phyloP scores from a whole-genome alignment of 2,888 invertebrate species.

The Eupithecia abbreviata region DNA sequence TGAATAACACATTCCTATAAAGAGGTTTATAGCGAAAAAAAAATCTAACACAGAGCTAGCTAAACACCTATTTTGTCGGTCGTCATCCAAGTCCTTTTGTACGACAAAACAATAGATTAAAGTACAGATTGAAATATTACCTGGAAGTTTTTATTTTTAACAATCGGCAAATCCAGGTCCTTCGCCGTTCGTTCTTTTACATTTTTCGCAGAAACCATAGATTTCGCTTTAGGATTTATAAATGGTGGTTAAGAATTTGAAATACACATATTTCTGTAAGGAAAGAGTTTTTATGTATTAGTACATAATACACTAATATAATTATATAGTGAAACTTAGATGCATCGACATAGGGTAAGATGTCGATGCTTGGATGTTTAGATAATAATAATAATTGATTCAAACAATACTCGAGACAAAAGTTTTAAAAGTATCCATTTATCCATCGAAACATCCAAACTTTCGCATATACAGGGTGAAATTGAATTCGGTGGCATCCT shows the following conservation, averaged over 20 bases:
- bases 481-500: too few relatives aligned
- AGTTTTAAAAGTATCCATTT: too few relatives aligned
- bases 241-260: not conserved
- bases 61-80: not conserved
- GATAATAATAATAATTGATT: too few relatives aligned
- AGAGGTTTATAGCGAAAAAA: too few relatives aligned
- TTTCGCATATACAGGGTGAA: too few relatives aligned
- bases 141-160: not conserved
- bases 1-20: too few relatives aligned
- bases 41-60: not conserved
- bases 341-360: too few relatives aligned
- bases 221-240: not conserved
- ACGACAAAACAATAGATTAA: constrained; percentile 9
- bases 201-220: not conserved
- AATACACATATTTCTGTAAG: not conserved
- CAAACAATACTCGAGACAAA: too few relatives aligned
- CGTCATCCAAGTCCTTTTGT: not conserved
- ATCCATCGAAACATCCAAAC: too few relatives aligned
- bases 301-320: too few relatives aligned
- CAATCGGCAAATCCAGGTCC: not conserved
- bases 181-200: not conserved
- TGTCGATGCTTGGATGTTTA: too few relatives aligned
- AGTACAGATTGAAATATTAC: not conserved
- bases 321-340: too few relatives aligned
- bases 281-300: not conserved